These are phyloP conservation scores for Microtus montanus DNA, from an alignment of 2,113 vertebrate genomes.

Conservation along the genomic window DNA sequence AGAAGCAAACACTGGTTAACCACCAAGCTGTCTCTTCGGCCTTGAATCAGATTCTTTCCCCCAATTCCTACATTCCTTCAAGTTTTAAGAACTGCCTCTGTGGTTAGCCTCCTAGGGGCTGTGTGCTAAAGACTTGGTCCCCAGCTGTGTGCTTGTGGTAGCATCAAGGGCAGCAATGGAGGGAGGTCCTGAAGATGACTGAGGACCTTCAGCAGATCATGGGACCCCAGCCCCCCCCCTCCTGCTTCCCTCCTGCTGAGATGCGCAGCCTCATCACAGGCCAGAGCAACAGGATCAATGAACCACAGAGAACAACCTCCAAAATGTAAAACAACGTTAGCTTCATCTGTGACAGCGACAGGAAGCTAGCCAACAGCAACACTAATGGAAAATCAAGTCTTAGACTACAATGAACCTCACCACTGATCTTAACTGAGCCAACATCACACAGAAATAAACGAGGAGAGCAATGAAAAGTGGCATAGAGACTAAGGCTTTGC, in stretches of 20 bases:
- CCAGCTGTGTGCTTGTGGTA: too few species aligned
- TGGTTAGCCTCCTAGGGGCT: not conserved
- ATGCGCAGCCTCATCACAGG: not conserved
- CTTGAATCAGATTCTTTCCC: not conserved
- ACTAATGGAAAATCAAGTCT: not conserved
- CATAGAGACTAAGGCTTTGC: not conserved
- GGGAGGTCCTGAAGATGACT: not conserved
- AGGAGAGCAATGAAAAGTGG: not conserved
- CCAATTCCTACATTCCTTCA: not conserved
- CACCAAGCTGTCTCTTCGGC: not conserved
- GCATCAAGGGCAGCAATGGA: too few species aligned
- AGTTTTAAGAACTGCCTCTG: not conserved
- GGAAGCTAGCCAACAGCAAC: not conserved
- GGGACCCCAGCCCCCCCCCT: too few species aligned
- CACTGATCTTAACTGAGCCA: not conserved
- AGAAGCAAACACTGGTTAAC: too few species aligned
- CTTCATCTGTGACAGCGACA: not conserved
- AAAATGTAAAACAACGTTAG: not conserved
- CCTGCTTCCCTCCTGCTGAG: not conserved
- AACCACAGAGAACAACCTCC: not conserved
- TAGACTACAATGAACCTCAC: not conserved
- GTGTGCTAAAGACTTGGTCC: not conserved
- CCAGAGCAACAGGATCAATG: not conserved
- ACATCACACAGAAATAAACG: not conserved
- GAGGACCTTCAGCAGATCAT: not conserved